Conservation (phyloP, 2,888 invertebrate species). For the Cremastinae sp. region DNA sequence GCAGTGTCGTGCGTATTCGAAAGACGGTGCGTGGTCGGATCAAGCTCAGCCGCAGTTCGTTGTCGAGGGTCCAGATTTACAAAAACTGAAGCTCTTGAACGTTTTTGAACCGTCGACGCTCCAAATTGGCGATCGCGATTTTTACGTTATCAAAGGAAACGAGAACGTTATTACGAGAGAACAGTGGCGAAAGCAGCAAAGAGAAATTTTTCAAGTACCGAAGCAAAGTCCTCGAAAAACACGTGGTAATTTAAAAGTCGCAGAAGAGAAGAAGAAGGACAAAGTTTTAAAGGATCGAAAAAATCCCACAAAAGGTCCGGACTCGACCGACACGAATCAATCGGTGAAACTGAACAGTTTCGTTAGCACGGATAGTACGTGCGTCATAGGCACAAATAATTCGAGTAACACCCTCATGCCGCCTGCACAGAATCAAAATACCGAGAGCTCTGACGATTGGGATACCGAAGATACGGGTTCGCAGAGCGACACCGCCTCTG, state of each 20-base stretch:
- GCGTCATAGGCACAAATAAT: slow-evolving; percentile 42
- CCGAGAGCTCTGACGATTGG: slow-evolving; percentile 79
- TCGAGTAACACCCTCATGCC: slow-evolving; percentile 69
- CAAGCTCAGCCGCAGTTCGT: slow-evolving; percentile 86
- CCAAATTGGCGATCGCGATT: slow-evolving; percentile 94
- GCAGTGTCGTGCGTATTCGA: slow-evolving; percentile 89
- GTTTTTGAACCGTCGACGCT: slow-evolving; percentile 93
- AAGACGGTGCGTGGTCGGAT: slow-evolving; percentile 83
- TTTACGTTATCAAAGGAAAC: slow-evolving; percentile 88
- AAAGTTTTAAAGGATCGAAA: slow-evolving; percentile 64
- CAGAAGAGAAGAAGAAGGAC: slow-evolving; percentile 70
- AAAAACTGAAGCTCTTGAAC: slow-evolving; percentile 90
- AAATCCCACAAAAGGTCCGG: slow-evolving; percentile 38
- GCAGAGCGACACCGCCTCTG: slow-evolving; percentile 80
- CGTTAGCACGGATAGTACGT: slow-evolving; percentile 64
- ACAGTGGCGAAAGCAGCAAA: slow-evolving; percentile 85
- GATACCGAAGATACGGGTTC: slow-evolving; percentile 81
- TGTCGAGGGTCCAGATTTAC: slow-evolving; percentile 89
- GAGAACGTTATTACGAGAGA: slow-evolving; percentile 89
- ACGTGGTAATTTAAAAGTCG: slow-evolving; percentile 69
- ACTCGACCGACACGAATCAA: slow-evolving; percentile 40
- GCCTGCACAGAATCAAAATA: slow-evolving; percentile 69
- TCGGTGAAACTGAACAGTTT: slow-evolving; percentile 65
- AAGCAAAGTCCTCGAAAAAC: slow-evolving; percentile 76
- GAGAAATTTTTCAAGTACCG: slow-evolving; percentile 77